Conservation (phyloP, 2,888 invertebrate species). For the Ametastegia equiseti region DNA sequence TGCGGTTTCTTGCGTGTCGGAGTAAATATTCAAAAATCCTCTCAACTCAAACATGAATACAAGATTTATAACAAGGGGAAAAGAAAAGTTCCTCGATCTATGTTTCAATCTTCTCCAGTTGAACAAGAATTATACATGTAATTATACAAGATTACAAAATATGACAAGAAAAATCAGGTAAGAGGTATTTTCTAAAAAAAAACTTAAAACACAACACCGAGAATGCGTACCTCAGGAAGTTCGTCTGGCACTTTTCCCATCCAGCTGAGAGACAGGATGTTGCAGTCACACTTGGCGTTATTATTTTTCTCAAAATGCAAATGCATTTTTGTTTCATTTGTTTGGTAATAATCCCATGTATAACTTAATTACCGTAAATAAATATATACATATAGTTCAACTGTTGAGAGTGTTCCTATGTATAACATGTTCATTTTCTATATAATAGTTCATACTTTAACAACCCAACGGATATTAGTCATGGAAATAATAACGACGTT, state of each 20-base stretch:
- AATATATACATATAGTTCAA: background rate
- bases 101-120: too few relatives aligned
- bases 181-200: background rate
- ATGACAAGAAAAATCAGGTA: background rate
- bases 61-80: too few relatives aligned
- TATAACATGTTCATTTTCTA: background rate
- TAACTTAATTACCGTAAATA: background rate
- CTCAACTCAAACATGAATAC: too few relatives aligned
- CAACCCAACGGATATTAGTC: background rate
- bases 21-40: too few relatives aligned
- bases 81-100: too few relatives aligned
- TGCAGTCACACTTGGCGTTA: slow-evolving; percentile 96
- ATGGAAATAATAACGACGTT: background rate
- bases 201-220: slow-evolving; percentile 32
- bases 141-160: too few relatives aligned
- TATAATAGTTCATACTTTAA: background rate
- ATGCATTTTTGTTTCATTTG: slow-evolving; percentile 83
- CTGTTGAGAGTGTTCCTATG: background rate
- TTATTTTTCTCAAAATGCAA: slow-evolving; percentile 96
- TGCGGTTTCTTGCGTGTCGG: background rate
- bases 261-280: slow-evolving; percentile 96
- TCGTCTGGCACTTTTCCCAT: slow-evolving; percentile 99
- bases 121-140: too few relatives aligned
- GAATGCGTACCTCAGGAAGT: slow-evolving; percentile 89
- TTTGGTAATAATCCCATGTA: slow-evolving; percentile 36